Evolutionary conservation across 2,888 invertebrate species (phyloP).

Genomic region (Amblyjoppa proteus): DNA sequence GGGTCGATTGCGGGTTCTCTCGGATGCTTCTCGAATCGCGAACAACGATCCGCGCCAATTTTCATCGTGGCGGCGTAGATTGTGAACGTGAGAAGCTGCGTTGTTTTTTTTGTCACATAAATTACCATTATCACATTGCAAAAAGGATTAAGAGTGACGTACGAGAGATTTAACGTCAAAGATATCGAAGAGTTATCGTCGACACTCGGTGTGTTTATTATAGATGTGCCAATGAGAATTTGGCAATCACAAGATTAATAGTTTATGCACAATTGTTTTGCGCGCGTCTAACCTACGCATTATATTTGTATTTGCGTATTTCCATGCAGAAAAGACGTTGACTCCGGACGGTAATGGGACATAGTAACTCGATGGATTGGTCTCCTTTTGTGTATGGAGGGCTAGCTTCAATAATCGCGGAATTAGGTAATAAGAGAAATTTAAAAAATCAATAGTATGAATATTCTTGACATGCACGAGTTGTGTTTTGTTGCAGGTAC

Average conservation of each 20-base stretch:
- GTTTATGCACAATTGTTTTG: slow-evolving; percentile 16
- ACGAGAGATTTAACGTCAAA: slow-evolving; percentile 36
- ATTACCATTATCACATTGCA: slow-evolving; percentile 33
- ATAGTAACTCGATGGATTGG: slow-evolving; percentile 95
- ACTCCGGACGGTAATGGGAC: slow-evolving; percentile 88
- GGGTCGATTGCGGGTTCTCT: background rate
- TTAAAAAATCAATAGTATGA: background rate
- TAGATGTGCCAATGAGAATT: slow-evolving; percentile 1
- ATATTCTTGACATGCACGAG: background rate
- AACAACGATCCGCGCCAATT: slow-evolving; percentile 59
- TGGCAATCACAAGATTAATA: slow-evolving; percentile 13
- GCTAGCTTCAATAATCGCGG: slow-evolving; percentile 96
- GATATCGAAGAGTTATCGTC: slow-evolving; percentile 29
- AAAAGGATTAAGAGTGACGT: slow-evolving; percentile 35
- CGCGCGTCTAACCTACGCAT: slow-evolving; percentile 32
- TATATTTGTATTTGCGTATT: slow-evolving; percentile 13
- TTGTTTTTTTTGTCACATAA: slow-evolving; percentile 40
- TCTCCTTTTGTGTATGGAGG: slow-evolving; percentile 98
- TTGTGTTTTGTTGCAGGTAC: slow-evolving; percentile 88
- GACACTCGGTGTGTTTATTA: slow-evolving; percentile 13
- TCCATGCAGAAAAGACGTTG: slow-evolving; percentile 40
- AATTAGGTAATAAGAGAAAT: slow-evolving; percentile 90
- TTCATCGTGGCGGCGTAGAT: slow-evolving; percentile 48
- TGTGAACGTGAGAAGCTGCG: slow-evolving; percentile 22
- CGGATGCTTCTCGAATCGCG: slow-evolving; percentile 2